These are phyloP conservation scores for Pangasius djambal DNA, from an alignment of 2,797 vertebrate species.

Conservation along the genomic window DNA sequence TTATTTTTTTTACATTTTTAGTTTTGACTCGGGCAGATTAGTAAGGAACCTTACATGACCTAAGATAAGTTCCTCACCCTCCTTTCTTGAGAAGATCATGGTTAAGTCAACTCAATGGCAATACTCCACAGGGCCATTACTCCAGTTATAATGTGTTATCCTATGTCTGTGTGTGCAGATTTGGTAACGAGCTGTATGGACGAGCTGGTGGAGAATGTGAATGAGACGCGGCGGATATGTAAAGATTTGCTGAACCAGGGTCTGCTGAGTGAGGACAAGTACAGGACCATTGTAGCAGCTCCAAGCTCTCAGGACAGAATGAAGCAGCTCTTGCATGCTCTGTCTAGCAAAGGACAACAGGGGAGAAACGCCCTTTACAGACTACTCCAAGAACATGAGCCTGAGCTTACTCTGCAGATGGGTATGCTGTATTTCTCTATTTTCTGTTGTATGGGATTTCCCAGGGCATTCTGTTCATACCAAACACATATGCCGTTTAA, in stretches of 20 bases:
- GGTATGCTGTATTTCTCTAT: slow-evolving; percentile 7
- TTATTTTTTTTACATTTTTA: neutral
- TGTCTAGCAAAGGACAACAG: slow-evolving; percentile 1
- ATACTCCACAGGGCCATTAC: neutral
- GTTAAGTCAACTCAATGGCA: neutral
- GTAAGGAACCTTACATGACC: neutral
- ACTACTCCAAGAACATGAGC: slow-evolving; percentile 38
- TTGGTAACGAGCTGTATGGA: slow-evolving; percentile 18
- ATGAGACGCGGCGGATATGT: slow-evolving; percentile 29
- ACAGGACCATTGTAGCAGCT: neutral
- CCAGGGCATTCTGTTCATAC: neutral
- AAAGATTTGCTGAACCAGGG: slow-evolving; percentile 37
- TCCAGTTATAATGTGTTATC: neutral
- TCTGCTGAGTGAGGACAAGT: slow-evolving; percentile 28
- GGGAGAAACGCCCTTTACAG: slow-evolving; percentile 27
- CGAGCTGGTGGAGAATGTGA: slow-evolving; percentile 20
- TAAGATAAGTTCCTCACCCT: neutral
- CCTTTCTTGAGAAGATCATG: neutral
- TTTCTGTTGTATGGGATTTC: neutral
- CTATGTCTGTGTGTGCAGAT: slow-evolving; percentile 16
- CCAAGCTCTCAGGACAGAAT: slow-evolving; percentile 21
- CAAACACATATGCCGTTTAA: neutral
- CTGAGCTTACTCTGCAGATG: slow-evolving; percentile 38
- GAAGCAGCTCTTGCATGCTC: slow-evolving; percentile 5
- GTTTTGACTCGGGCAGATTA: neutral